These are phyloP conservation scores for Aptenodytes forsteri DNA, from an alignment of 2,113 vertebrate genomes.

Conservation along the genomic window DNA sequence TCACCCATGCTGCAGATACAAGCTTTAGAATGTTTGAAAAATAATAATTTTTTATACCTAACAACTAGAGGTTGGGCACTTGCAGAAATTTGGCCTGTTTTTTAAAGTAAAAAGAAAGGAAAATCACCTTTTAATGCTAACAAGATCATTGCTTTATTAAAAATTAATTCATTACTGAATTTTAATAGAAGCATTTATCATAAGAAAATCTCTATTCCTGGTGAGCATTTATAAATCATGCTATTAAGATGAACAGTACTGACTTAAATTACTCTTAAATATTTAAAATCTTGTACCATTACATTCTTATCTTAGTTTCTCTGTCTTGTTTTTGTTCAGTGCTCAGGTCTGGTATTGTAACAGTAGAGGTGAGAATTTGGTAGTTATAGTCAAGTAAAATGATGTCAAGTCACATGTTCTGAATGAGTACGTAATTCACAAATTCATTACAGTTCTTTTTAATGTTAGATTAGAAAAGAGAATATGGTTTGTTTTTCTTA, in stretches of 20 bases:
- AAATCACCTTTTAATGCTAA: slow-evolving; percentile 36
- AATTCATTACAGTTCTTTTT: background rate
- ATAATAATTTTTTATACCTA: background rate
- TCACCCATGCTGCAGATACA: background rate
- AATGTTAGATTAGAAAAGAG: background rate
- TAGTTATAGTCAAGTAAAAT: background rate
- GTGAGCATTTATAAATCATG: slow-evolving; percentile 9
- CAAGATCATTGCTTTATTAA: slow-evolving; percentile 25
- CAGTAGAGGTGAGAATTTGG: background rate
- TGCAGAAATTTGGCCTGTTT: background rate
- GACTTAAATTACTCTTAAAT: slow-evolving; percentile 23
- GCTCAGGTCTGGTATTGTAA: background rate
- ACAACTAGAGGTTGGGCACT: background rate
- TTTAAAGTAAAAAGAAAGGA: background rate
- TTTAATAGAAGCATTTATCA: slow-evolving; percentile 26
- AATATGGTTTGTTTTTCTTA: background rate
- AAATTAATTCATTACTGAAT: slow-evolving; percentile 22
- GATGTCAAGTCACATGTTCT: background rate
- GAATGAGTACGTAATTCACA: background rate
- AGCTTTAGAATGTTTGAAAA: background rate
- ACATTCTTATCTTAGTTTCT: background rate
- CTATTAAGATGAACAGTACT: slow-evolving; percentile 29
- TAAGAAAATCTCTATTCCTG: background rate
- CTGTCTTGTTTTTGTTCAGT: background rate
- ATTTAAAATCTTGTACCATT: slow-evolving; percentile 17